These are phyloP conservation scores for Spatula versicolor DNA, from an alignment of 2,797 vertebrate species.

Conservation along the genomic window DNA sequence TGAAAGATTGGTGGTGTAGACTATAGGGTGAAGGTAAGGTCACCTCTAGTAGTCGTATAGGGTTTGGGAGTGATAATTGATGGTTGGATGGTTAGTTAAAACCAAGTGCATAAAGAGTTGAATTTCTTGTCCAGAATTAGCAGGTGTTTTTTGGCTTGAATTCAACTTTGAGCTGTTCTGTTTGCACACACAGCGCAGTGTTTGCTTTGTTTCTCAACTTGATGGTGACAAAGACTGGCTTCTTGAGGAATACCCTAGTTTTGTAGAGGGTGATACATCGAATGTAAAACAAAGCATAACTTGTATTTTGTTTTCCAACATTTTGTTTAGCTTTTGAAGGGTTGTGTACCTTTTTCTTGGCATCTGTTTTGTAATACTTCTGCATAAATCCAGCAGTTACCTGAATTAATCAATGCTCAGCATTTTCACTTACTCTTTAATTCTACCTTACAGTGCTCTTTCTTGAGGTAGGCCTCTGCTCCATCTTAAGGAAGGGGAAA, in stretches of 20 bases:
- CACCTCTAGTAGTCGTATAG: slow-evolving; percentile 10
- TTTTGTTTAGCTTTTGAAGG: background rate
- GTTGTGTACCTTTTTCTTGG: fast-evolving
- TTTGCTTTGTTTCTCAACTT: background rate
- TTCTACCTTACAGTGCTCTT: background rate
- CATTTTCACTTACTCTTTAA: background rate
- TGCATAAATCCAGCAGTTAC: background rate
- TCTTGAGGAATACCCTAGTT: background rate
- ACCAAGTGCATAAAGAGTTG: background rate
- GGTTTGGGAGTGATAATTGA: slow-evolving; percentile 51
- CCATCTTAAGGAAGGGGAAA: background rate
- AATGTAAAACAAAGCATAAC: background rate
- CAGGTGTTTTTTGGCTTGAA: background rate
- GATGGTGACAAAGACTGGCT: background rate
- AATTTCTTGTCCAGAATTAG: slow-evolving; percentile 29
- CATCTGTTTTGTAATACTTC: background rate
- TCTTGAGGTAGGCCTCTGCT: background rate
- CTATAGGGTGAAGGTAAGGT: slow-evolving; percentile 76
- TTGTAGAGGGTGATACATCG: background rate
- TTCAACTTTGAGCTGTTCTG: background rate
- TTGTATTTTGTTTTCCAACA: background rate
- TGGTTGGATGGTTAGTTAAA: slow-evolving; percentile 55
- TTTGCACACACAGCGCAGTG: background rate
- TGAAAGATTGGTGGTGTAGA: slow-evolving; percentile 68
- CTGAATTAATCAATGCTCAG: background rate